These are phyloP conservation scores for Sminthurides bifidus DNA, from an alignment of 1,140 invertebrate genomes.

Conservation along the genomic window DNA sequence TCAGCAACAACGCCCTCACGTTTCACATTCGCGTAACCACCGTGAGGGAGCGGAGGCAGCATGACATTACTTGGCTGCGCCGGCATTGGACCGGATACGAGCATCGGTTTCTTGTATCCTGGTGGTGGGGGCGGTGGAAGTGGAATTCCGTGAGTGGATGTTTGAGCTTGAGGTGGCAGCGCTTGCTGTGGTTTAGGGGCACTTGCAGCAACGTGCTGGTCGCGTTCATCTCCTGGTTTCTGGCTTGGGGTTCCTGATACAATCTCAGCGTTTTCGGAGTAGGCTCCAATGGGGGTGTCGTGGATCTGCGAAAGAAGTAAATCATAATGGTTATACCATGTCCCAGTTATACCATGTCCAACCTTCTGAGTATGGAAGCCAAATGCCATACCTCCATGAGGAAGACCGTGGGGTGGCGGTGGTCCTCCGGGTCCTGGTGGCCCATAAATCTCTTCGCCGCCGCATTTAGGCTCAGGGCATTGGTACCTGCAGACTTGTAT, in stretches of 20 bases:
- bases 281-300: constrained; percentile 63
- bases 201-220: constrained; percentile 37
- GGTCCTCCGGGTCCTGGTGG: constrained; percentile 40
- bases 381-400: constrained; percentile 25
- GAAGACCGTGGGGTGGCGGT: constrained; percentile 2
- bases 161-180: constrained; percentile 27
- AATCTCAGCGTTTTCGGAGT: constrained; percentile 65
- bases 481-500: constrained; percentile 89
- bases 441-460: constrained; percentile 55
- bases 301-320: constrained; percentile 51
- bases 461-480: constrained; percentile 81
- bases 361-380: background rate
- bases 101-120: constrained; percentile 30
- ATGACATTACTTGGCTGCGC: constrained; percentile 41
- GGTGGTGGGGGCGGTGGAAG: constrained; percentile 11
- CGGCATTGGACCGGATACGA: constrained; percentile 18
- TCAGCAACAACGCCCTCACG: constrained; percentile 56
- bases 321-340: background rate
- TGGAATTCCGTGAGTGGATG: background rate
- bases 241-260: constrained; percentile 64
- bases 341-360: background rate
- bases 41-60: constrained; percentile 56
- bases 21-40: constrained; percentile 45
- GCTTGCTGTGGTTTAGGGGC: constrained; percentile 34
- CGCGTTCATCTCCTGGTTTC: constrained; percentile 36